Percentiles rank a stretch among this genome's conserved stretches.
Evolutionary conservation across 1,140 invertebrate genomes (phyloP).

Genomic region (Riptortus pedestris): DNA sequence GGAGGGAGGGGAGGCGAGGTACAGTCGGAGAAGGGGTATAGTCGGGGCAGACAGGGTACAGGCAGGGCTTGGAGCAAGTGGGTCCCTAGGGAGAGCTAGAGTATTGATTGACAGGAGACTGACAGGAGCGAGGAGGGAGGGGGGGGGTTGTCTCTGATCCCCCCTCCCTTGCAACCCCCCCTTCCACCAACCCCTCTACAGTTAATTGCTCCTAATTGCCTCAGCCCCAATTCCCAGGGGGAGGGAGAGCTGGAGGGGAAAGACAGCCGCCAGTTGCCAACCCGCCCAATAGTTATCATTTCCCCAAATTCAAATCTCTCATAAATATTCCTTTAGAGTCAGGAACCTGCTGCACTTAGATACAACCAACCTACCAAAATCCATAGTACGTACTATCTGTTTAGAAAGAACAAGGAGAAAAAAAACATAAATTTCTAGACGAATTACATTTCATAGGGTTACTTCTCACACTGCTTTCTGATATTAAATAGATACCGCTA

Average conservation of each 20-base stretch:
- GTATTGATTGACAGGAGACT: conserved; percentile 18
- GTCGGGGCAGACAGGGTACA: neutral
- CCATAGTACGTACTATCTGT: no score
- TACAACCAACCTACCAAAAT: no score
- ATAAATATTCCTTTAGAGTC: no score
- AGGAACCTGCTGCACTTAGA: no score
- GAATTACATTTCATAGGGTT: no score
- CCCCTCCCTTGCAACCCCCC: neutral
- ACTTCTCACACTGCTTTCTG: no score
- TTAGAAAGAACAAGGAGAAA: no score
- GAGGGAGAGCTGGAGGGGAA: neutral
- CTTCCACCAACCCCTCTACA: neutral
- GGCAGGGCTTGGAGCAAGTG: neutral
- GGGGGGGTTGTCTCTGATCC: neutral
- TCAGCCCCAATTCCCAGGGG: neutral
- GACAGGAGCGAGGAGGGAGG: conserved; percentile 1
- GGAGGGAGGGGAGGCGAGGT: neutral
- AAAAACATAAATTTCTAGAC: no score
- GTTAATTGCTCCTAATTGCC: conserved; percentile 3
- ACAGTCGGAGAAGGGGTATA: neutral
- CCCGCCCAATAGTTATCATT: no score
- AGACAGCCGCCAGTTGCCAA: no score
- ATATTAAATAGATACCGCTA: no score
- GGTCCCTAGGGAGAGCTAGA: neutral
- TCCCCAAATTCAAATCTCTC: no score